phyloP scores from a whole-genome alignment of 2,113 vertebrate species.

The Xiphophorus hellerii region DNA sequence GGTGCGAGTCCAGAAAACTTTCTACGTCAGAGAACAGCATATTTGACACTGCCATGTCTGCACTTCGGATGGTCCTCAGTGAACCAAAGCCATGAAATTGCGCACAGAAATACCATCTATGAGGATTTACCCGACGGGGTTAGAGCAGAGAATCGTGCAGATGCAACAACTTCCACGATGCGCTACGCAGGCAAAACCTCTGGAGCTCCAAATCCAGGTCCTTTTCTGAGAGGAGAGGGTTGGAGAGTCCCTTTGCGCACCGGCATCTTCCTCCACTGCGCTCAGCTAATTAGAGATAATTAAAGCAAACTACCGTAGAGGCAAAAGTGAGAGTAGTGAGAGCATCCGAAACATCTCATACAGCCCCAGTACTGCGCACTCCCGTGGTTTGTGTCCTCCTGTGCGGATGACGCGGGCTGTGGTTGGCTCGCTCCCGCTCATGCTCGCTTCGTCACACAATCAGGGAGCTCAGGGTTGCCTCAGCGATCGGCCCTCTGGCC shows the following conservation, averaged over 20 bases:
- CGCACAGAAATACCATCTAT: constrained; percentile 70
- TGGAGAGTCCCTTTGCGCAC: constrained; percentile 66
- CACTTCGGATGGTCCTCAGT: constrained; percentile 54
- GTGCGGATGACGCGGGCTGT: constrained; percentile 66
- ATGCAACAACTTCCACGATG: constrained; percentile 54
- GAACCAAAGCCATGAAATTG: constrained; percentile 63
- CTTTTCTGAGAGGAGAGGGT: constrained; percentile 41
- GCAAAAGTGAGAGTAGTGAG: constrained; percentile 1
- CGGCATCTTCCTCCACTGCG: constrained; percentile 27
- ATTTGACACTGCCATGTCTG: constrained; percentile 82
- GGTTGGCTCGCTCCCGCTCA: constrained; percentile 63
- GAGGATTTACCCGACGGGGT: constrained; percentile 35
- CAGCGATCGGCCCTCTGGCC: constrained; percentile 43
- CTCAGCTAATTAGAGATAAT: constrained; percentile 8
- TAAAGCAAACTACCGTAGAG: neutral
- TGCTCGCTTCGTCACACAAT: constrained; percentile 68
- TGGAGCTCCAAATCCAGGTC: constrained; percentile 41
- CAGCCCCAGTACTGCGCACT: constrained; percentile 50
- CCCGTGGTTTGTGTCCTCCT: constrained; percentile 46
- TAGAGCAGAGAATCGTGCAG: constrained; percentile 44
- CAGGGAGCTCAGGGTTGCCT: constrained; percentile 47
- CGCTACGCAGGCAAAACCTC: constrained; percentile 31
- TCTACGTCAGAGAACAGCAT: constrained; percentile 94
- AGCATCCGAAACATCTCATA: constrained; percentile 15
- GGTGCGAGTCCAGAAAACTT: constrained; percentile 95